Base-by-base conservation (phyloP, 1,140 invertebrate species). In the Nebria ingens region DNA sequence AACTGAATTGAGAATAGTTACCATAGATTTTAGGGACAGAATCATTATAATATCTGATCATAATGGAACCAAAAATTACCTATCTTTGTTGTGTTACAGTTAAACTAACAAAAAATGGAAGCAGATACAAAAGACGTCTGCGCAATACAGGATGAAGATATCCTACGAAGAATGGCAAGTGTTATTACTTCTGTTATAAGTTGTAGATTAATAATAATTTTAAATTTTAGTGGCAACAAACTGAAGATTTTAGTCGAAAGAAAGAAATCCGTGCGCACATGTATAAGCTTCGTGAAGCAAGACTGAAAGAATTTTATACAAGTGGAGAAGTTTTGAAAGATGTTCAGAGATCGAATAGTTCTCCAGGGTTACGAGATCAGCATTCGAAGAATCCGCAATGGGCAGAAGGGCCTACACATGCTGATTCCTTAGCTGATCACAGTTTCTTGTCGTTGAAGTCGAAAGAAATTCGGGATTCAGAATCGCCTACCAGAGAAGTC, bases 221-320 rank as follows among this genome's bases (percentile, higher is more conserved):
- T n/a, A 12, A 9, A 13, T 49, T 17, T 40, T 76, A 92, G 89
- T 89, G 89, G 84, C 84, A 87, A 71, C 82, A 86, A 65, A 86
- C 89, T 13, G 85, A 91, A 63, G 87, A 92, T 70, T 89, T 89
- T 70, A 84, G 85, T 22, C 80, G 82, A 52, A 86, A 90, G 68
- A 89, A 89, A 68, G 86, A 89, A 69, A 93, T 93, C 62, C 78
- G 90, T 42, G 77, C 84, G 17, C 81, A 90, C 66, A 86, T 89
- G 80, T 89, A 87, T 65, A 84, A 84, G 59, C 74, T 93, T 61
- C 78, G 87, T 25, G 88, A 92, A 70, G 79, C 84, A 63, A 74
- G 86, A 23, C 74, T 89, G 54, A 80, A 81, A 61, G 80, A 85
- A 66, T 80, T 86, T 51, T 87, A 87, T 69, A 74, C 73, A 45